Conservation (phyloP, 2,113 vertebrate genomes). For the Hoplias malabaricus region DNA sequence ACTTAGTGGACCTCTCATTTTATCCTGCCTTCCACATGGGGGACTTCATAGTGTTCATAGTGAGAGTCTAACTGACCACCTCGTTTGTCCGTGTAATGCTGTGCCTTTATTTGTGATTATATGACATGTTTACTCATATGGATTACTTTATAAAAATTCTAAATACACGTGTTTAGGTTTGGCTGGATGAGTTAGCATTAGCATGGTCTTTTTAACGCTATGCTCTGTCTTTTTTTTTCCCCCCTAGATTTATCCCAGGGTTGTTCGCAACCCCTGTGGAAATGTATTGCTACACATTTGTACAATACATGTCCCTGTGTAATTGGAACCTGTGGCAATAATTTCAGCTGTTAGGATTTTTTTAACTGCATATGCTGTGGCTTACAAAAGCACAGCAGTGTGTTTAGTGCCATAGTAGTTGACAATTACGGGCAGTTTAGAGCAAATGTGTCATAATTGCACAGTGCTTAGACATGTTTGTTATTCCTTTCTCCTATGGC, state of each 20-base stretch:
- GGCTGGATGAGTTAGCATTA: too few relatives aligned
- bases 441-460: slow-evolving; percentile 48
- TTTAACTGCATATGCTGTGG: neutral
- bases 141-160: neutral
- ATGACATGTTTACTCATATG: neutral
- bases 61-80: neutral
- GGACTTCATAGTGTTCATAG: neutral
- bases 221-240: neutral
- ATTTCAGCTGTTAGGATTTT: neutral
- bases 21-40: neutral
- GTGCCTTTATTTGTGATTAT: neutral
- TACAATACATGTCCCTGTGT: neutral
- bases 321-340: slow-evolving; percentile 13
- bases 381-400: slow-evolving; percentile 33
- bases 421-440: slow-evolving; percentile 52
- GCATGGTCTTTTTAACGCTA: neutral
- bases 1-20: neutral
- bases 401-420: slow-evolving; percentile 28
- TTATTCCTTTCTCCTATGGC: slow-evolving; percentile 49
- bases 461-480: slow-evolving; percentile 33
- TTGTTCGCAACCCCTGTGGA: neutral
- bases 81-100: neutral
- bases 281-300: neutral
- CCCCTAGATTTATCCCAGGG: neutral
- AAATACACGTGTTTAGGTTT: too few relatives aligned